These are phyloP conservation scores for Dicaeum eximium DNA, from an alignment of 2,113 vertebrate species.

Conservation along the genomic window DNA sequence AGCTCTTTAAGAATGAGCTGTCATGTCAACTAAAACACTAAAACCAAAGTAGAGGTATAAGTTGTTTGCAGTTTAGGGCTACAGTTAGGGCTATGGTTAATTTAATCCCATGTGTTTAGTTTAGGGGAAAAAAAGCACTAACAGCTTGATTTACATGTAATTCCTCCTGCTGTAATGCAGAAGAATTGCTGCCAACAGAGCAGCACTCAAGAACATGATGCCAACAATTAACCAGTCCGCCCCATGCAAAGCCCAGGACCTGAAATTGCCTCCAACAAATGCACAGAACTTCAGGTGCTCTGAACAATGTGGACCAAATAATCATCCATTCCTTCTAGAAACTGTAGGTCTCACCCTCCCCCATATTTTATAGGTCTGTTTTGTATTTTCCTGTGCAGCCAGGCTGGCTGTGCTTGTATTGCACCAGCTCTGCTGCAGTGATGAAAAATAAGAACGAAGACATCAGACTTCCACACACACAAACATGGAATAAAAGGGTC, in stretches of 20 bases:
- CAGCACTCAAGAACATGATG: not conserved
- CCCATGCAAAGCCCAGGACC: not conserved
- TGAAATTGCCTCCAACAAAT: not conserved
- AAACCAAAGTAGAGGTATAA: not conserved
- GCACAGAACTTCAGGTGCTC: not conserved
- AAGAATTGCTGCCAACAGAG: not conserved
- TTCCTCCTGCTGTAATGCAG: not conserved
- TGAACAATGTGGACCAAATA: not conserved
- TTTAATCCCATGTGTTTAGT: not conserved
- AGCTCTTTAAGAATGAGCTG: not conserved
- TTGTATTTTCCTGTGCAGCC: not conserved
- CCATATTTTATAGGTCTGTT: not conserved
- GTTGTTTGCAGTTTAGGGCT: not conserved
- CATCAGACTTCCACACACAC: not conserved
- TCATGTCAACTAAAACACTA: not conserved
- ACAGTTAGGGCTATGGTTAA: not conserved
- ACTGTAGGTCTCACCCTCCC: not conserved
- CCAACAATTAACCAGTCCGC: not conserved
- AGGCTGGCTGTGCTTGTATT: not conserved
- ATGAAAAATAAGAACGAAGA: not conserved
- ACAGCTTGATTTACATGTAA: not conserved
- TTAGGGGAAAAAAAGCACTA: not conserved
- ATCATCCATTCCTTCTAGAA: not conserved
- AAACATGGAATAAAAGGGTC: not conserved
- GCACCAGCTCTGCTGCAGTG: not conserved